Conservation (phyloP, 1,140 invertebrate genomes). For the Maniola jurtina region DNA sequence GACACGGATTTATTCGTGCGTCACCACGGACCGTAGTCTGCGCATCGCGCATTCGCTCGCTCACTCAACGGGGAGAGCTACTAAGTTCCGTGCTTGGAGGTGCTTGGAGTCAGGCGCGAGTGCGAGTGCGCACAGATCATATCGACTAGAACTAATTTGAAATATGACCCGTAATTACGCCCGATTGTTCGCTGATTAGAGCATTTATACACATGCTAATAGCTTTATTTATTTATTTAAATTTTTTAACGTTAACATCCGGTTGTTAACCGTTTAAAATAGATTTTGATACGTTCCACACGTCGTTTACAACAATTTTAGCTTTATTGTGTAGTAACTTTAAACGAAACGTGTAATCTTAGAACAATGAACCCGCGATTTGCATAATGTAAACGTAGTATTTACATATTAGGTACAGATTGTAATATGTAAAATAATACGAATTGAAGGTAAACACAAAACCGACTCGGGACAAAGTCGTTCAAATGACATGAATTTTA, state of each 20-base stretch:
- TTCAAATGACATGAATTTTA: constrained; percentile 47
- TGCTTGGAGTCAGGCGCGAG: constrained; percentile 14
- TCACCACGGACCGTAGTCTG: constrained; percentile 45
- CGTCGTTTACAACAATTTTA: neutral
- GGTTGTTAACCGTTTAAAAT: constrained; percentile 1
- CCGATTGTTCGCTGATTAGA: constrained; percentile 12
- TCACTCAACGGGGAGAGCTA: too few species aligned
- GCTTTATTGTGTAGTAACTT: neutral
- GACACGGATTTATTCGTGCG: constrained; percentile 74
- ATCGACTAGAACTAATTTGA: constrained; percentile 22
- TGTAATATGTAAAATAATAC: constrained; percentile 8
- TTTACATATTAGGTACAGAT: constrained; percentile 3
- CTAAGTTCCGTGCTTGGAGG: constrained; percentile 9
- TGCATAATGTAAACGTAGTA: constrained; percentile 2
- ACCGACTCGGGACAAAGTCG: constrained; percentile 28
- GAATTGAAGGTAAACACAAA: constrained; percentile 20
- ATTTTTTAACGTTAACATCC: constrained; percentile 1
- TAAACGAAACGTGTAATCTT: constrained; percentile 7
- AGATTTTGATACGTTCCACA: neutral
- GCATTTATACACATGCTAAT: constrained; percentile 9
- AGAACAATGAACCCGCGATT: constrained; percentile 11
- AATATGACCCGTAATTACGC: constrained; percentile 15
- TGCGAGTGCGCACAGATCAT: constrained; percentile 19
- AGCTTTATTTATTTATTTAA: constrained; percentile 13
- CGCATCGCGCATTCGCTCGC: constrained; percentile 14